phyloP scores from a whole-genome alignment of 2,113 vertebrate genomes.

The Pseudopipra pipra region DNA sequence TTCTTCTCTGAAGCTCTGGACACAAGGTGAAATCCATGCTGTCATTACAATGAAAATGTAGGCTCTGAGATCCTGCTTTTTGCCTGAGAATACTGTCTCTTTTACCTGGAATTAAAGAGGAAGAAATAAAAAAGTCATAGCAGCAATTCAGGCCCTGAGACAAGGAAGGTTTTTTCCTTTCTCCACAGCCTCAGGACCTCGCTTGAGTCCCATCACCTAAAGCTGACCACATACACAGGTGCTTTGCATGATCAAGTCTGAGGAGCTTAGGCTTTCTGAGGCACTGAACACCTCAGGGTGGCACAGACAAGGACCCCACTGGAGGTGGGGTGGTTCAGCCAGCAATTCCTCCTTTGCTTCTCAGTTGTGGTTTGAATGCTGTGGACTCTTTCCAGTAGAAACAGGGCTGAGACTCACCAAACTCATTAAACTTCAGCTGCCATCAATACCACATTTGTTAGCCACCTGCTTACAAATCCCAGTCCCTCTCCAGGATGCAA shows the following conservation, averaged over 20 bases:
- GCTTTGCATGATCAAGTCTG: background rate
- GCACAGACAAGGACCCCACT: background rate
- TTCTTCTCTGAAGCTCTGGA: conserved; percentile 12
- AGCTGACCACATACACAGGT: background rate
- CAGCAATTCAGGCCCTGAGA: background rate
- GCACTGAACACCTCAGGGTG: background rate
- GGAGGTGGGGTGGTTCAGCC: background rate
- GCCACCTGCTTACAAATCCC: background rate
- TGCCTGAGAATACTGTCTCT: background rate
- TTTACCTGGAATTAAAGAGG: background rate
- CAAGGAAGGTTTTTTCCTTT: background rate
- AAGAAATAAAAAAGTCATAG: background rate
- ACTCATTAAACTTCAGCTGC: background rate
- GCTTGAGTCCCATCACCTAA: background rate
- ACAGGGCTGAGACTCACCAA: background rate
- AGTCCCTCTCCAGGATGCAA: background rate
- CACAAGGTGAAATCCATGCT: background rate
- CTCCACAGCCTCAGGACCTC: background rate
- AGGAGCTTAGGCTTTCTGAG: background rate
- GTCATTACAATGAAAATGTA: background rate
- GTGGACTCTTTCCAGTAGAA: background rate
- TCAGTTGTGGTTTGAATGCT: background rate
- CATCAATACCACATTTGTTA: background rate
- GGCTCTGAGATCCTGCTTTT: background rate
- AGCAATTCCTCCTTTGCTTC: accelerated